Evolutionary conservation across 2,888 invertebrate species (phyloP).

Genomic region (Polylopha cassiicola): DNA sequence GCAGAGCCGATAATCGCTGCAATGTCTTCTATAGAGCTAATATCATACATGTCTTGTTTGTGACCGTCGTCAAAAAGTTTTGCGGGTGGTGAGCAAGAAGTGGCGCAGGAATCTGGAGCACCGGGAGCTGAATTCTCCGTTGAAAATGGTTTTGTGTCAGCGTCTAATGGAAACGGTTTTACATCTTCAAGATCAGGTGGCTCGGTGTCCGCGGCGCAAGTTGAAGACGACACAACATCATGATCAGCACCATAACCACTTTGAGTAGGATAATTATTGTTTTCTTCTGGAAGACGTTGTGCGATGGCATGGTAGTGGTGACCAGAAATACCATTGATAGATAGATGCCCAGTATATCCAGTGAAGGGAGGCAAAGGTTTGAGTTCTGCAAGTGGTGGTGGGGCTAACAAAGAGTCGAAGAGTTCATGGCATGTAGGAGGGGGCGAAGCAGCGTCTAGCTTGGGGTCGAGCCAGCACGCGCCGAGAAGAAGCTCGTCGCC

Average conservation of each 20-base stretch:
- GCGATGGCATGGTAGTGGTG: constrained; percentile 93
- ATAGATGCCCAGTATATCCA: constrained; percentile 89
- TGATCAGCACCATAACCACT: constrained; percentile 80
- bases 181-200: constrained; percentile 79
- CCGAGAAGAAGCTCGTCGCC: constrained; percentile 85
- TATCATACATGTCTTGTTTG: constrained; percentile 82
- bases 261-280: constrained; percentile 81
- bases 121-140: constrained; percentile 73
- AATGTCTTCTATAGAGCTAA: constrained; percentile 87
- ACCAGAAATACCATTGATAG: constrained; percentile 91
- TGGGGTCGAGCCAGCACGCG: constrained; percentile 83
- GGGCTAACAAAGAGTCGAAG: constrained; percentile 82
- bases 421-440: constrained; percentile 78
- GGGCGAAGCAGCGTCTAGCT: constrained; percentile 65
- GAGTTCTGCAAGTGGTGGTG: constrained; percentile 85
- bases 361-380: constrained; percentile 91
- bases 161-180: constrained; percentile 77
- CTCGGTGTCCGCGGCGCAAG: constrained; percentile 81
- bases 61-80: constrained; percentile 71
- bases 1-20: constrained; percentile 92
- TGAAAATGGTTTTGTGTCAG: constrained; percentile 61
- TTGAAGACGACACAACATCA: constrained; percentile 85
- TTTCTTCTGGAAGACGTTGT: constrained; percentile 84
- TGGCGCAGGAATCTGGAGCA: constrained; percentile 78
- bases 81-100: constrained; percentile 70